These are phyloP conservation scores for Drosophila rellima DNA, from an alignment of 2,888 invertebrate species.

Conservation along the genomic window DNA sequence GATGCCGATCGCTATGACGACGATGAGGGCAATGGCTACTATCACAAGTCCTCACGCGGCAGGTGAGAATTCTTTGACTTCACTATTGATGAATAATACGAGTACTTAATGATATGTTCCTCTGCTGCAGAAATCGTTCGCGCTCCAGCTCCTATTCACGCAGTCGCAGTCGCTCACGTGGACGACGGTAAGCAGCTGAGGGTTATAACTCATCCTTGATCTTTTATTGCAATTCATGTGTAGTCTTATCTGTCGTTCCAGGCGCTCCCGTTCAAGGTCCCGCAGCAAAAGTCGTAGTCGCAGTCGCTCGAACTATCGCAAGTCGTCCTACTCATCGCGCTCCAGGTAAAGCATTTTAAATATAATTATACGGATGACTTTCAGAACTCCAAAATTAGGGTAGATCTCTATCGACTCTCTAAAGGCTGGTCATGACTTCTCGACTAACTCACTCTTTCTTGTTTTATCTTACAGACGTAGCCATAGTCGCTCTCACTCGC, in stretches of 20 bases:
- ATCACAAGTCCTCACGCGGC: conserved; percentile 73
- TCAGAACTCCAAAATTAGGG: too few relatives aligned
- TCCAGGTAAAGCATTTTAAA: conserved; percentile 57
- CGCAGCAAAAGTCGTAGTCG: conserved; percentile 63
- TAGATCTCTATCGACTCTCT: too few relatives aligned
- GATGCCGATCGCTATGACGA: conserved; percentile 87
- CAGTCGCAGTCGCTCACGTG: conserved; percentile 72
- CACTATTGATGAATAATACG: background rate
- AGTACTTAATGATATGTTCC: background rate
- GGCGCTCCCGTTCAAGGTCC: conserved; percentile 61
- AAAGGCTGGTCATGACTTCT: too few relatives aligned
- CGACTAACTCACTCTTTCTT: background rate
- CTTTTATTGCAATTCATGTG: conserved; percentile 5
- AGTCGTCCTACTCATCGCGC: conserved; percentile 79
- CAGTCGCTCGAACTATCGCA: conserved; percentile 74
- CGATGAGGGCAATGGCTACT: conserved; percentile 87
- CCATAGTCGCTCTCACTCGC: conserved; percentile 81
- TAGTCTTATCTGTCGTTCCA: conserved; percentile 69
- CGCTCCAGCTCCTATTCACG: conserved; percentile 71
- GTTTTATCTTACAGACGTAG: conserved; percentile 63
- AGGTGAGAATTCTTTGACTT: conserved; percentile 45
- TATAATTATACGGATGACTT: too few relatives aligned
- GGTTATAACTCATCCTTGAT: background rate
- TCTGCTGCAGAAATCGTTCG: conserved; percentile 66
- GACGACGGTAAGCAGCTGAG: conserved; percentile 73